Evolutionary conservation across 2,113 vertebrate species (phyloP), one percentile per base, ranked within the genome.

Genomic region (Grus americana): DNA sequence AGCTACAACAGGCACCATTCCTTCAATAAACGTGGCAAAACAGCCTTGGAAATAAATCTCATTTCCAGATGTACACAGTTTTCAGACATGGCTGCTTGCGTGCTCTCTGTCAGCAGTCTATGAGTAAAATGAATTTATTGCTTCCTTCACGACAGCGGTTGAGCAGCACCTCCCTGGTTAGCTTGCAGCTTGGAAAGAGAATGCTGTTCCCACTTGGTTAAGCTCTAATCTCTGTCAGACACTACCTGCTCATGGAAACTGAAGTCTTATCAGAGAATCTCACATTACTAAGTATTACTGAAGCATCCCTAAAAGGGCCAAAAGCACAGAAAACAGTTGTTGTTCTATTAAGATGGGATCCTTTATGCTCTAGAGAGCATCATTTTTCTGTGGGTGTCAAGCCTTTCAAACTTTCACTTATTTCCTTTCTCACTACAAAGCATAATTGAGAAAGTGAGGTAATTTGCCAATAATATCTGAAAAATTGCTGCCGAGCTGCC

Each of bases 281-380:
- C 27, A 14, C 0, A 0, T 57, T 52, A 17, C 12, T n/a, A 38
- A 52, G 20, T 21, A 5, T 16, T 70, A n/a, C 40, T 42, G 21
- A 72, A 15, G 6, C 13, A 54, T 16, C 12, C 58, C 24, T 42
- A 65, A 54, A 13, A 27, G 8, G 8, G 5, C 8, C 15, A 68
- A 75, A 91, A 79, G 8, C 50, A 54, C 52, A 29, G 24, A 7
- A 27, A 55, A 71, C 9, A 24, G 11, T 30, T 59, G 15, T 47
- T 32, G 0, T 52, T 22, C 40, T n/a, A 5, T 9, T n/a, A 49
- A 14, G 19, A 55, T 6, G 4, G 30, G 34, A 72, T 57, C 3
- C 30, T 49, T 1, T 15, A 40, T 21, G 32, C 1, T n/a, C 22
- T 58, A 6, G 12, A 6, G 12, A 17, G 14, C 6, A n/a, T 12